A percentile compares a stretch with the other conserved stretches of the same genome.
Evolutionary conservation across 2,797 vertebrate species (phyloP).

Genomic region (Enteromius fasciolatus): DNA sequence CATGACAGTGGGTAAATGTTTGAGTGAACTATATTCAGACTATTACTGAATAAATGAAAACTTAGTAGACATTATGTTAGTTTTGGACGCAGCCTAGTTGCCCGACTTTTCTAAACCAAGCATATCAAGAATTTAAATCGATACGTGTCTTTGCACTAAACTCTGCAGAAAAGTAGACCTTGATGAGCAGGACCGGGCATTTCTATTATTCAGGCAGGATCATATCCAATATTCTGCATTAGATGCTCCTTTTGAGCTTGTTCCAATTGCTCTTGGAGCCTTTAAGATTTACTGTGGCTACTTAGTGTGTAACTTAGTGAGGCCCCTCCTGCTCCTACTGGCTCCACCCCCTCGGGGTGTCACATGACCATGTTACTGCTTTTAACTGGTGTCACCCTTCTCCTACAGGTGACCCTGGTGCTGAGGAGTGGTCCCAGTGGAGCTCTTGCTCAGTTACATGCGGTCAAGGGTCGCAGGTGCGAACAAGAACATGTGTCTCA

Average conservation of each 20-base stretch:
- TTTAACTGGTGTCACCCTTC: slow-evolving; percentile 90
- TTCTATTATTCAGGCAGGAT: slow-evolving; percentile 43
- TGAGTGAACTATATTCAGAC: background rate
- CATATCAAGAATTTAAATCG: background rate
- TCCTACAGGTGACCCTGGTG: slow-evolving; percentile 99
- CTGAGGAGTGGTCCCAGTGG: slow-evolving; percentile 99
- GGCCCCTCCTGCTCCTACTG: slow-evolving; percentile 49
- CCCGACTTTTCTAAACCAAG: background rate
- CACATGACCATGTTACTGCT: slow-evolving; percentile 80
- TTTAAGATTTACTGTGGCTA: slow-evolving; percentile 35
- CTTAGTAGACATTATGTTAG: background rate
- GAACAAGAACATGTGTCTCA: slow-evolving; percentile 99
- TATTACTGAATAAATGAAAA: background rate
- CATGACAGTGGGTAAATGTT: background rate
- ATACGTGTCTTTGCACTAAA: background rate
- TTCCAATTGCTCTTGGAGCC: background rate
- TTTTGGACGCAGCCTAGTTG: background rate
- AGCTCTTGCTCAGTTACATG: slow-evolving; percentile 99
- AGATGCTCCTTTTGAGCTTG: slow-evolving; percentile 6
- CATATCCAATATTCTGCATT: slow-evolving; percentile 12
- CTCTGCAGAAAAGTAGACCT: slow-evolving; percentile 28
- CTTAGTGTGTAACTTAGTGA: slow-evolving; percentile 48
- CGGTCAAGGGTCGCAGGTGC: slow-evolving; percentile 99
- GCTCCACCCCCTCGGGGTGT: slow-evolving; percentile 62
- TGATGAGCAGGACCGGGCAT: background rate